phyloP scores from a whole-genome alignment of 2,888 invertebrate genomes.

The Meteorus cinctellus region DNA sequence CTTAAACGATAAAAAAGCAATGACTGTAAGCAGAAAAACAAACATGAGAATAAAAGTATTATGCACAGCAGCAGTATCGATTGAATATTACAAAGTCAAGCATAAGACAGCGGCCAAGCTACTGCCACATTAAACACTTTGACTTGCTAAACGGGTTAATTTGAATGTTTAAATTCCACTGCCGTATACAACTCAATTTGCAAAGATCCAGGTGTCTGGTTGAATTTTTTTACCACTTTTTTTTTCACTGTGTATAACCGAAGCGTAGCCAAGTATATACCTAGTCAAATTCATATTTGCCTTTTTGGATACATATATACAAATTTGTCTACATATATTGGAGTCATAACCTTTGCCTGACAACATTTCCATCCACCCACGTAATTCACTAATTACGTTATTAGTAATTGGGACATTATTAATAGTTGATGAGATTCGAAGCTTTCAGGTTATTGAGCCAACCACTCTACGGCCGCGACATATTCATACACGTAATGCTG shows the following conservation, averaged over 20 bases:
- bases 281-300: background rate
- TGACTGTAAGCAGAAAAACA: slow-evolving; percentile 20
- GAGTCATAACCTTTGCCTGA: background rate
- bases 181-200: slow-evolving; percentile 68
- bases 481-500: background rate
- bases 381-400: slow-evolving; percentile 53
- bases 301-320: no score
- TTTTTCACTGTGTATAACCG: background rate
- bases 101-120: slow-evolving; percentile 46
- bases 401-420: slow-evolving; percentile 52
- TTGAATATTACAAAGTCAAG: slow-evolving; percentile 60
- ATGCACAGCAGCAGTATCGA: slow-evolving; percentile 56
- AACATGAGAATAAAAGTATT: background rate
- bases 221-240: slow-evolving; percentile 59
- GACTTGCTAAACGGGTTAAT: slow-evolving; percentile 71
- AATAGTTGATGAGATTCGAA: slow-evolving; percentile 39
- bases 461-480: background rate
- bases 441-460: slow-evolving; percentile 23
- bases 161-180: slow-evolving; percentile 71
- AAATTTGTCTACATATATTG: background rate
- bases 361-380: slow-evolving; percentile 36
- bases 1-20: no score
- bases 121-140: slow-evolving; percentile 65
- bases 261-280: background rate
- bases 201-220: slow-evolving; percentile 63